A percentile compares a stretch with the other conserved stretches of the same genome.
phyloP scores from a whole-genome alignment of 1,140 invertebrate genomes.

The Macrostomum lignano region DNA sequence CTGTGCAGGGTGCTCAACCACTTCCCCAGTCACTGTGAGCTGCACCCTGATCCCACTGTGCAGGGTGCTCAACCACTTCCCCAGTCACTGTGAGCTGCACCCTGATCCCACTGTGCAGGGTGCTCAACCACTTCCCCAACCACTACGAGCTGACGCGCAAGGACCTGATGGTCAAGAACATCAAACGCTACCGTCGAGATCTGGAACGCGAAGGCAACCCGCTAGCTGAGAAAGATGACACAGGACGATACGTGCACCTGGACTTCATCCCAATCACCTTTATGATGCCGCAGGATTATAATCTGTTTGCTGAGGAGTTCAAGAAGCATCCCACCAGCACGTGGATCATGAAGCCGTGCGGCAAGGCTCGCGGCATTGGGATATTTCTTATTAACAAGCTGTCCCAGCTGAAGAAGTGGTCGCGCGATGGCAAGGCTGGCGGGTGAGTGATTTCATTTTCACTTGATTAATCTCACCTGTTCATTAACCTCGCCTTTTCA shows the following conservation, averaged over 20 bases:
- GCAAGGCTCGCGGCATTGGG: constrained; percentile 32
- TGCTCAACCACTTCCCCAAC: constrained; percentile 54
- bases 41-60: no score
- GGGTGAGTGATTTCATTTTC: not conserved
- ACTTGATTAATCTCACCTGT: no score
- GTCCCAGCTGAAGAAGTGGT: constrained; percentile 32
- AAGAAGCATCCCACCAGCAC: constrained; percentile 57
- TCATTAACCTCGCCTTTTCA: no score
- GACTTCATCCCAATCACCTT: constrained; percentile 76
- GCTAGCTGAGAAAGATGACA: constrained; percentile 44
- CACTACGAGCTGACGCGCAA: constrained; percentile 56
- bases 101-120: no score
- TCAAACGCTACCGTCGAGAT: constrained; percentile 66
- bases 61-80: no score
- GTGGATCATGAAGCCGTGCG: constrained; percentile 90
- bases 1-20: constrained; percentile 54
- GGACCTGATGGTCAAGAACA: constrained; percentile 74
- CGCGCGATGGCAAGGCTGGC: constrained; percentile 24
- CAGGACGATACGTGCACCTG: constrained; percentile 31
- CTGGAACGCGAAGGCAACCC: constrained; percentile 59
- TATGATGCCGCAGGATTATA: constrained; percentile 66
- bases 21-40: constrained; percentile 44
- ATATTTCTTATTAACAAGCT: constrained; percentile 36
- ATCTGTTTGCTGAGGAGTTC: constrained; percentile 80
- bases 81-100: constrained; percentile 8